These are phyloP conservation scores for Lamellibrachia columna DNA, from an alignment of 2,888 invertebrate species.

Conservation along the genomic window DNA sequence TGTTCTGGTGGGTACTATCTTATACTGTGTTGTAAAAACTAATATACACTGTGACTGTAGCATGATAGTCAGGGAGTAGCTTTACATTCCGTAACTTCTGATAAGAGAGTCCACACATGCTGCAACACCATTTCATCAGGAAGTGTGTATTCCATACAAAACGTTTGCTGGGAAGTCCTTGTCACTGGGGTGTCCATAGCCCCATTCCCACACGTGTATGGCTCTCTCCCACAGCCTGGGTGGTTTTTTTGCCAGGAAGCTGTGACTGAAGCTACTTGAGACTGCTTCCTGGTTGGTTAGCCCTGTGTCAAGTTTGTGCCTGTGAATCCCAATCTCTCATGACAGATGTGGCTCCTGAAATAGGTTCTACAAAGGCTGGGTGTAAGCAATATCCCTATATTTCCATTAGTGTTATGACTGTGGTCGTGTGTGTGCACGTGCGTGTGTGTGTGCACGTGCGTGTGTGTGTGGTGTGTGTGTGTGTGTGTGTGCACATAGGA, in stretches of 20 bases:
- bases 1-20: too few species aligned
- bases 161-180: background rate
- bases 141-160: background rate
- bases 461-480: background rate
- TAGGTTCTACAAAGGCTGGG: background rate
- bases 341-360: background rate
- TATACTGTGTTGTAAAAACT: too few species aligned
- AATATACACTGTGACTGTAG: background rate
- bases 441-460: background rate
- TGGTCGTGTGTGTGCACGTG: background rate
- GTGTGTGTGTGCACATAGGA: background rate
- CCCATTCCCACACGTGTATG: background rate
- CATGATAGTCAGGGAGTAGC: background rate
- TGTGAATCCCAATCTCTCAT: background rate
- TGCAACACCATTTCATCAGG: background rate
- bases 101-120: background rate
- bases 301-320: background rate
- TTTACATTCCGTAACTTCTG: too few species aligned
- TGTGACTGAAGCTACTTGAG: background rate
- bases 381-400: background rate
- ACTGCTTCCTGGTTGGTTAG: conserved; percentile 8
- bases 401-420: background rate
- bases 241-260: background rate
- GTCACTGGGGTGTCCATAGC: background rate
- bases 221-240: conserved; percentile 6